Base-by-base conservation (phyloP, 2,888 invertebrate species). In the Cordilura impudica region DNA sequence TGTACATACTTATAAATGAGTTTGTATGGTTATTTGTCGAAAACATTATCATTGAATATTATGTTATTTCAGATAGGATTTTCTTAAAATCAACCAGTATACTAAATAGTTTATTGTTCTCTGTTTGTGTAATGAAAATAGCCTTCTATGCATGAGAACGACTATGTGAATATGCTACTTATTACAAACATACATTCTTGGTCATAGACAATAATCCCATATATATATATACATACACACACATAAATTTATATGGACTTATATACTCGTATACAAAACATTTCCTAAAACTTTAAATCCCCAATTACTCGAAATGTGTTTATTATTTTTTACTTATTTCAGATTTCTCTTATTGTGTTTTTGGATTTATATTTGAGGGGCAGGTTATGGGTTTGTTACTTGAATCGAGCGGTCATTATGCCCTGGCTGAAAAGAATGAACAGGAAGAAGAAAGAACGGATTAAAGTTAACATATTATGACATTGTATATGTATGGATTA, bases 401-500 rank as follows among this genome's bases (percentile, higher is more conserved):
- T n/a, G 16, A 54, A 14, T 18, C n/a, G 39, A 12, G 39, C 14
- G 35, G 29, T 74, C 12, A 39, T 2, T 39, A n/a, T 39, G 3
- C n/a, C 12, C 6, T 12, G 35, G n/a, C 12, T n/a, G n/a, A 39
- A n/a, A 4, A 39, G n/a, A 35, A 35, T 12, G 35, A n/a, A 39
- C 5, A 39, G n/a, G 35, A 39, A 39, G 4, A 4, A 3, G 26
- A 26, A 26, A 26, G 3, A 26, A 26, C 2, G 18, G 72, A 78
- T 82, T 81, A 76, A 69, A 76, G 77, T 73, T 79, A 81, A 75
- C 75, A 81, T 78, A 81, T 81, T 81, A 81, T 71, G 65, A 18
- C 66, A 76, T 66, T 74, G 78, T 78, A 65, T 81, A 67, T 81
- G 65, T 71, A 81, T 51, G 78, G 77, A 82, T 81, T 81, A 78